Conservation (phyloP, 1,140 invertebrate genomes). For the Globodera rostochiensis region DNA sequence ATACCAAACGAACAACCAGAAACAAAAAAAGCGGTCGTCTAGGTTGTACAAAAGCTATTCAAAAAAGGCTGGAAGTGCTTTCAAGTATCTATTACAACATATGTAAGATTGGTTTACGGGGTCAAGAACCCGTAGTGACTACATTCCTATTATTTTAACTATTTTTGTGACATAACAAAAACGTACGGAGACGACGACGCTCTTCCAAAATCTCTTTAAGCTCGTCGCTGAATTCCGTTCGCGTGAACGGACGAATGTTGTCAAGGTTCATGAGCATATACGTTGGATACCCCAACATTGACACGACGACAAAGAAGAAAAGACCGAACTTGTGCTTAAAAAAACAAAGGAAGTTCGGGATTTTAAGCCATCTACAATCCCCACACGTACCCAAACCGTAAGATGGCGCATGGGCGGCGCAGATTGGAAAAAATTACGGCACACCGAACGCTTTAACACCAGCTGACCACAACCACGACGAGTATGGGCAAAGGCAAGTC, state of each 20-base stretch:
- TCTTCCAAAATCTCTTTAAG: conserved; percentile 19
- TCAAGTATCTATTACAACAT: too few relatives aligned
- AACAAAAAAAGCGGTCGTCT: too few relatives aligned
- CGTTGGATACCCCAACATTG: conserved; percentile 42
- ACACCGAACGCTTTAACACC: neutral
- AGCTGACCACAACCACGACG: neutral
- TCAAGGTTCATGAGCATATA: conserved; percentile 53
- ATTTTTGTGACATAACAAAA: neutral
- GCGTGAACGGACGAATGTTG: conserved; percentile 45
- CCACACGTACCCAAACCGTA: neutral
- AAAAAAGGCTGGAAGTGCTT: neutral
- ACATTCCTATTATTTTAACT: too few relatives aligned
- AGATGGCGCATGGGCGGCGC: neutral
- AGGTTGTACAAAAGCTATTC: neutral
- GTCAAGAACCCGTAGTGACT: too few relatives aligned
- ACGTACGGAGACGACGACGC: conserved; percentile 17
- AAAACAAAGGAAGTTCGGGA: neutral
- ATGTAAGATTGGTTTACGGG: too few relatives aligned
- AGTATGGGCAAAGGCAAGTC: too few relatives aligned
- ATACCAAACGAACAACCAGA: too few relatives aligned
- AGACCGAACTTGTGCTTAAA: neutral
- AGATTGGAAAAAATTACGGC: neutral
- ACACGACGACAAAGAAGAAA: neutral
- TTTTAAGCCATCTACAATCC: neutral
- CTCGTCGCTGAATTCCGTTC: conserved; percentile 13